phyloP scores from a whole-genome alignment of 2,797 vertebrate genomes.

The Catamblyrhynchus diadema region DNA sequence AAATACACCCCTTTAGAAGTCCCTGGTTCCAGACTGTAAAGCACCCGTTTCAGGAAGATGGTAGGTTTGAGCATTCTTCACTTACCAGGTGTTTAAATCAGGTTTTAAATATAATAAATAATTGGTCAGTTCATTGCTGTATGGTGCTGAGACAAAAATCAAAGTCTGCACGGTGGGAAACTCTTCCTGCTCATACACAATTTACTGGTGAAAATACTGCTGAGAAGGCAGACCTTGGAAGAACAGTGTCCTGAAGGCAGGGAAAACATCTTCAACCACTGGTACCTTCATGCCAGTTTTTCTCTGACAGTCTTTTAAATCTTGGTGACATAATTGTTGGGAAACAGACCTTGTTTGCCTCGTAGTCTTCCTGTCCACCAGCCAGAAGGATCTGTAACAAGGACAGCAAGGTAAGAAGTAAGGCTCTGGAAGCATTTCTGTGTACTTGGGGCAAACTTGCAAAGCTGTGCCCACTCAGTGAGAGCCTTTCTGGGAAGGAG shows the following conservation, averaged over 20 bases:
- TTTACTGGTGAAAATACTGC: constrained; percentile 6
- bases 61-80: not conserved
- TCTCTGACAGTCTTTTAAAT: constrained; percentile 74
- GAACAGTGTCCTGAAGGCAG: not conserved
- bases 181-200: not conserved
- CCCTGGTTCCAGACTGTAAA: constrained; percentile 70
- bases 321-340: constrained; percentile 97
- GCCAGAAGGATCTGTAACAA: constrained; percentile 86
- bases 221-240: not conserved
- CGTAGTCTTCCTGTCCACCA: constrained; percentile 97
- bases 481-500: not conserved
- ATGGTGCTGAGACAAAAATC: constrained; percentile 8
- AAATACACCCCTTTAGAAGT: constrained; percentile 53
- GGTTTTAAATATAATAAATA: constrained; percentile 99
- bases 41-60: not conserved
- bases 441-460: not conserved
- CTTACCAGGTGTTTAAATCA: constrained; percentile 60
- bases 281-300: not conserved
- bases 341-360: constrained; percentile 97
- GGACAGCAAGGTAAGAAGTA: not conserved
- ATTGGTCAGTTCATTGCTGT: constrained; percentile 71
- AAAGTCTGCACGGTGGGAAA: not conserved
- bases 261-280: not conserved
- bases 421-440: not conserved
- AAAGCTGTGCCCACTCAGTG: not conserved